These are phyloP conservation scores for Philotrypesis tridentata DNA, from an alignment of 1,140 invertebrate species.

Conservation along the genomic window DNA sequence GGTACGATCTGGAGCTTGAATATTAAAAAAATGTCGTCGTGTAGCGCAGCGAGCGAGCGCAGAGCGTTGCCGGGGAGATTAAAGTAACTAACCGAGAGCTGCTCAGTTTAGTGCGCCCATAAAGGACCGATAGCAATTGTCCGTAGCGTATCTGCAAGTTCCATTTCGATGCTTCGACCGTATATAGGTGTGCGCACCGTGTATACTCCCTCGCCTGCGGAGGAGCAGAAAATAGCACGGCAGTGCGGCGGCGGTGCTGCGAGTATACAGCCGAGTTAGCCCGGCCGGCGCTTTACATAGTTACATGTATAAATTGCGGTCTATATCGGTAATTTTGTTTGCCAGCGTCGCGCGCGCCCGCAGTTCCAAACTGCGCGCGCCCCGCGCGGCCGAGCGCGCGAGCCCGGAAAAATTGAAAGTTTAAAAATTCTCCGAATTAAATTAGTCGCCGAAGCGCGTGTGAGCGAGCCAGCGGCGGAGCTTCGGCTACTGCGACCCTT, in stretches of 20 bases:
- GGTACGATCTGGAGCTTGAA: too few relatives aligned
- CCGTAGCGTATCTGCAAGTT: slow-evolving; percentile 66
- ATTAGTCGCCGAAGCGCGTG: slow-evolving; percentile 12
- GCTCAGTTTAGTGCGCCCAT: slow-evolving; percentile 37
- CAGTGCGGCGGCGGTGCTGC: too few relatives aligned
- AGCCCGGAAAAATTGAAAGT: neutral
- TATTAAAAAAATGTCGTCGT: neutral
- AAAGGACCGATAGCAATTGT: slow-evolving; percentile 67
- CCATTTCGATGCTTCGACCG: slow-evolving; percentile 65
- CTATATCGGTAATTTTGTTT: slow-evolving; percentile 64
- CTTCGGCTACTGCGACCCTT: neutral
- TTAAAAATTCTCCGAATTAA: slow-evolving; percentile 33
- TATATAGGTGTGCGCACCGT: slow-evolving; percentile 46
- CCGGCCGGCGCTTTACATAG: slow-evolving; percentile 1
- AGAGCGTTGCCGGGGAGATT: neutral
- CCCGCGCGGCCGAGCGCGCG: neutral
- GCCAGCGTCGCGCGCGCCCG: neutral
- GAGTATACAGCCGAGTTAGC: neutral
- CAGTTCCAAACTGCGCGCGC: neutral
- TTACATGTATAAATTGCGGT: slow-evolving; percentile 60
- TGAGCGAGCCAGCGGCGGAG: neutral
- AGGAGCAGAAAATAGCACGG: neutral
- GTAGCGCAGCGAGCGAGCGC: too few relatives aligned
- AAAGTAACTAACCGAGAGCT: slow-evolving; percentile 33
- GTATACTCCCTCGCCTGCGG: neutral